Evolutionary conservation across 1,140 invertebrate species (phyloP).

Genomic region (Copidosoma floridanum): DNA sequence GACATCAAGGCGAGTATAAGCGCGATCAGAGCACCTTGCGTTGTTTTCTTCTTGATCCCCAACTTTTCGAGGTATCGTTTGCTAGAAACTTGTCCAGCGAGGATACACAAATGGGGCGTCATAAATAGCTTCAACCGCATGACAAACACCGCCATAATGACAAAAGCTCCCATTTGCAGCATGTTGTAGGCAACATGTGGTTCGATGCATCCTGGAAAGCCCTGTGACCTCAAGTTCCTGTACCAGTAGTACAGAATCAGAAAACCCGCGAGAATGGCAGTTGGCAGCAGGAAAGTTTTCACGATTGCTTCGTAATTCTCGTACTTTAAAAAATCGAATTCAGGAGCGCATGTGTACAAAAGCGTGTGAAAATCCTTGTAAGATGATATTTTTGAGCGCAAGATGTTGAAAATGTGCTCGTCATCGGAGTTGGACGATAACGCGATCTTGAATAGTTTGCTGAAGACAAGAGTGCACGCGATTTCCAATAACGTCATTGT

Average conservation of each 20-base stretch:
- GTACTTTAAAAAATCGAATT: constrained; percentile 77
- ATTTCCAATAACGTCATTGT: constrained; percentile 36
- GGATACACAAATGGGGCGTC: constrained; percentile 76
- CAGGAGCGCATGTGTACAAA: constrained; percentile 79
- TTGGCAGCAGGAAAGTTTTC: constrained; percentile 61
- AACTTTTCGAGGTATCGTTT: constrained; percentile 48
- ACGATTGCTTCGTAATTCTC: constrained; percentile 56
- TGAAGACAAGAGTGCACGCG: constrained; percentile 35
- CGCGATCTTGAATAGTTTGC: constrained; percentile 39
- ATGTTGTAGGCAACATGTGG: constrained; percentile 70
- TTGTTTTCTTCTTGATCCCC: constrained; percentile 39
- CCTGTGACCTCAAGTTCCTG: constrained; percentile 36
- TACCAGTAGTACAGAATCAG: constrained; percentile 53
- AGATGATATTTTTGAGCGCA: constrained; percentile 72
- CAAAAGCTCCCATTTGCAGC: constrained; percentile 67
- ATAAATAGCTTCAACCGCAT: constrained; percentile 85
- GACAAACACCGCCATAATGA: constrained; percentile 72
- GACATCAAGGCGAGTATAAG: constrained; percentile 46
- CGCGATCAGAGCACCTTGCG: constrained; percentile 36
- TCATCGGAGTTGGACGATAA: constrained; percentile 57
- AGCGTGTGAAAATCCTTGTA: constrained; percentile 80
- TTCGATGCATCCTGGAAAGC: constrained; percentile 53
- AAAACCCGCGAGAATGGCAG: constrained; percentile 53
- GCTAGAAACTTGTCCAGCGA: constrained; percentile 63
- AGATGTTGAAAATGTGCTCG: constrained; percentile 75